Evolutionary conservation across 2,888 invertebrate genomes (phyloP), one percentile per base, ranked within the genome.

Genomic region (Crematogaster levior): DNA sequence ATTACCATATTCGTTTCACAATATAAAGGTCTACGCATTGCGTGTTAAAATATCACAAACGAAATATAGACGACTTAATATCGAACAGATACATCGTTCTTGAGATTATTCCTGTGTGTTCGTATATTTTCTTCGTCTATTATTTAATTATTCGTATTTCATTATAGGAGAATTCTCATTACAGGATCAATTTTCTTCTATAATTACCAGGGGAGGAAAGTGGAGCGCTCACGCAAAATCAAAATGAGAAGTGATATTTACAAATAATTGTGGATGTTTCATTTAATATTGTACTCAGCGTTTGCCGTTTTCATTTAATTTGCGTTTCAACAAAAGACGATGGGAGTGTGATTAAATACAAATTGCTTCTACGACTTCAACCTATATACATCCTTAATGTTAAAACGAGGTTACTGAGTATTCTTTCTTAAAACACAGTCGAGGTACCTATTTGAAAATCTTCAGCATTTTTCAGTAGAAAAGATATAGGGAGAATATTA

Each of bases 131-230:
- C 24, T 9, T 21, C 10, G 40, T 27, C 27, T 61, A 27, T 74
- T 63, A 51, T 74, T 75, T 21, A 30, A 61, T 53, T n/a, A 21
- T 37, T 18, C 7, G 7, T 40, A 27, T 37, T 51, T n/a, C 75
- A 51, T 51, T 40, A 65, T 6, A 46, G 3, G 18, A 9, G 3
- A 34, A 34, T 34, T 6, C 34, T 34, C n/a, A n/a, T 34, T 34
- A 34, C 6, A 34, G 10, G 24, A 74, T 75, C 40, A 65, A 75
- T 65, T 65, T 75, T 1, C 30, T 53, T 1, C 0, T n/a, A 18
- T 75, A 75, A 75, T 72, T 65, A 15, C n/a, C 21, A 24, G 15
- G 18, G 12, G 2, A 10, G n/a, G 3, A 75, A 74, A 51, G 3
- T 53, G 1, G 40, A 4, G n/a, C 51, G 37, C 6, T n/a, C n/a